A percentile compares a stretch with the other conserved stretches of the same genome.
Conservation (phyloP, 2,113 vertebrate species). For the Haemorhous mexicanus region DNA sequence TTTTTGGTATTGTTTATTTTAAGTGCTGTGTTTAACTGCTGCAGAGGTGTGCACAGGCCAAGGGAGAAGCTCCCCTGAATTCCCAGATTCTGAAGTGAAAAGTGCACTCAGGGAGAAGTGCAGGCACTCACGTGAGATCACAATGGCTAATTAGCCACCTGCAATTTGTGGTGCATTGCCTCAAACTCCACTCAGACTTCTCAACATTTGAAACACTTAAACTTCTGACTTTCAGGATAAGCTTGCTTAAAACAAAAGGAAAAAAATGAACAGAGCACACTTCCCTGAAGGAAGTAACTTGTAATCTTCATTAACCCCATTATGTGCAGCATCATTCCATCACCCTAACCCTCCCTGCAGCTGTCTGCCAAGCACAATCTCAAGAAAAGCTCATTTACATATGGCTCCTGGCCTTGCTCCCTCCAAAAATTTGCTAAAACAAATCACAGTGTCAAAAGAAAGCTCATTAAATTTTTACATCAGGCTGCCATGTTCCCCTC, state of each 20-base stretch:
- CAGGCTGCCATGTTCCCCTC: constrained; percentile 46
- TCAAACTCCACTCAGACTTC: not conserved
- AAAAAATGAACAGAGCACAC: not conserved
- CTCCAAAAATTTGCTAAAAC: constrained; percentile 63
- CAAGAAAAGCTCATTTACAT: constrained; percentile 69
- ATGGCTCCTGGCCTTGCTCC: constrained; percentile 62
- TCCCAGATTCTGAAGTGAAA: not conserved
- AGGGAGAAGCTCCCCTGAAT: not conserved
- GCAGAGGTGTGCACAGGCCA: not conserved
- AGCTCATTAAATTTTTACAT: constrained; percentile 74
- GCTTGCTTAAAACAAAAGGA: constrained; percentile 7
- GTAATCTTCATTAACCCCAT: constrained; percentile 65
- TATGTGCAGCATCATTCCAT: constrained; percentile 65
- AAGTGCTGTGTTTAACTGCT: not conserved
- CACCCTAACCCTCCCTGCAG: constrained; percentile 48
- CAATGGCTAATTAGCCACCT: not conserved
- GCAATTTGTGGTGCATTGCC: not conserved
- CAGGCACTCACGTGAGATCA: not conserved
- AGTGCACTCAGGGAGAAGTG: not conserved
- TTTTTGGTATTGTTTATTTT: not conserved
- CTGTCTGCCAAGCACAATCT: constrained; percentile 33
- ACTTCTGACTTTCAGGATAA: not conserved
- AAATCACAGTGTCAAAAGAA: constrained; percentile 68
- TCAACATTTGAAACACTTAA: not conserved
- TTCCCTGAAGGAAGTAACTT: constrained; percentile 54